phyloP scores from a whole-genome alignment of 2,113 vertebrate species.

The Genyomyrus donnyi region DNA sequence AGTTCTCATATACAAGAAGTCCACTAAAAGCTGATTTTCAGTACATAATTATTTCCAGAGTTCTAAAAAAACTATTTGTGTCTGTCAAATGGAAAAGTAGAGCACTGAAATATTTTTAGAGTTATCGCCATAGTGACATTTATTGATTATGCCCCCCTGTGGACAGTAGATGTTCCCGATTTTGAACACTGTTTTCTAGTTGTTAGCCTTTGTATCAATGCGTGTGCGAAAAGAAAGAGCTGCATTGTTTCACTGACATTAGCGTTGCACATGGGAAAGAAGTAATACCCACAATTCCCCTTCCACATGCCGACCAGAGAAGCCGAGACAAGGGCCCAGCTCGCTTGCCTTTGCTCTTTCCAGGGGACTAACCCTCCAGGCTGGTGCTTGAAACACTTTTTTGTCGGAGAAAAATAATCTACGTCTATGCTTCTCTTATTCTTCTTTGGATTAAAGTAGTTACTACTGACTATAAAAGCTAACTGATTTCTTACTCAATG shows the following conservation, averaged over 20 bases:
- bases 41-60: constrained; percentile 29
- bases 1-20: constrained; percentile 4
- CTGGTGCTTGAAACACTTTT: neutral
- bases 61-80: constrained; percentile 23
- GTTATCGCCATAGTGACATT: neutral
- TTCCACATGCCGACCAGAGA: constrained; percentile 19
- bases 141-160: neutral
- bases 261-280: constrained; percentile 33
- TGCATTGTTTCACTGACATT: constrained; percentile 34
- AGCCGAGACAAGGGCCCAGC: constrained; percentile 38
- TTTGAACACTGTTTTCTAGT: constrained; percentile 52
- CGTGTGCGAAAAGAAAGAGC: constrained; percentile 25
- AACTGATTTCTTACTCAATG: constrained; percentile 20
- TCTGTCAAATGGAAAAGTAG: constrained; percentile 29
- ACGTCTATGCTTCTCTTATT: constrained; percentile 22
- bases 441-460: constrained; percentile 16
- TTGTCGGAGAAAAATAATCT: constrained; percentile 8
- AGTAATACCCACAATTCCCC: neutral
- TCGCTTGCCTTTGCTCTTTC: constrained; percentile 45
- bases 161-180: neutral
- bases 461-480: constrained; percentile 23
- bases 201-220: constrained; percentile 45
- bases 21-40: constrained; percentile 27
- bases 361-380: constrained; percentile 31
- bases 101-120: constrained; percentile 50